Percentiles rank a stretch among this genome's conserved stretches.
Conservation (phyloP, 2,113 vertebrate species). For the Spermophilus dauricus region DNA sequence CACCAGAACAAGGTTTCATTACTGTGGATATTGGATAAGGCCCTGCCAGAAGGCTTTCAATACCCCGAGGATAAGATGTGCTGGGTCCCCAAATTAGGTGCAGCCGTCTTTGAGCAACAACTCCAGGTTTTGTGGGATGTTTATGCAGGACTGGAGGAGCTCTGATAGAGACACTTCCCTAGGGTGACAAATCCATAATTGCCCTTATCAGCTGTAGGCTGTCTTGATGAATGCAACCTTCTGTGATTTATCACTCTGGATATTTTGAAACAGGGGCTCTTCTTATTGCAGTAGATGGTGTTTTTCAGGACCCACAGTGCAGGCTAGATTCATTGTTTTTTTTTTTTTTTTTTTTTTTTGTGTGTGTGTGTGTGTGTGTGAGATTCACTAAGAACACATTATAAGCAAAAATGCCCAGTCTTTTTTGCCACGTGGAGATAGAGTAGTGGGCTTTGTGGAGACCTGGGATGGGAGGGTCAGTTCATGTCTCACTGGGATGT, state of each 20-base stretch:
- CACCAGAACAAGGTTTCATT: slow-evolving; percentile 23
- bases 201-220: slow-evolving; percentile 74
- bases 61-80: slow-evolving; percentile 57
- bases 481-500: background rate
- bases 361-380: background rate
- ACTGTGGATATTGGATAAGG: background rate
- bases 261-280: slow-evolving; percentile 71
- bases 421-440: background rate
- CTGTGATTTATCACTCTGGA: slow-evolving; percentile 74
- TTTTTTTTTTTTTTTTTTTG: too few species aligned
- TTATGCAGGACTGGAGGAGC: slow-evolving; percentile 41
- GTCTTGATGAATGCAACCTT: slow-evolving; percentile 74
- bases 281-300: slow-evolving; percentile 38
- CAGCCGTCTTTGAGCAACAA: slow-evolving; percentile 33
- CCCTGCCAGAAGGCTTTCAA: slow-evolving; percentile 52
- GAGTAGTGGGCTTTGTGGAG: background rate
- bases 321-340: background rate
- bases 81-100: slow-evolving; percentile 59
- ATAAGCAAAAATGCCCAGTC: background rate
- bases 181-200: slow-evolving; percentile 81
- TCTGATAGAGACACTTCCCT: slow-evolving; percentile 68
- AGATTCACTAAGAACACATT: slow-evolving; percentile 39
- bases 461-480: background rate
- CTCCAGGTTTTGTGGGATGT: slow-evolving; percentile 14
- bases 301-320: slow-evolving; percentile 35